phyloP scores from a whole-genome alignment of 2,888 invertebrate genomes.

The Agrilus cyanescens region DNA sequence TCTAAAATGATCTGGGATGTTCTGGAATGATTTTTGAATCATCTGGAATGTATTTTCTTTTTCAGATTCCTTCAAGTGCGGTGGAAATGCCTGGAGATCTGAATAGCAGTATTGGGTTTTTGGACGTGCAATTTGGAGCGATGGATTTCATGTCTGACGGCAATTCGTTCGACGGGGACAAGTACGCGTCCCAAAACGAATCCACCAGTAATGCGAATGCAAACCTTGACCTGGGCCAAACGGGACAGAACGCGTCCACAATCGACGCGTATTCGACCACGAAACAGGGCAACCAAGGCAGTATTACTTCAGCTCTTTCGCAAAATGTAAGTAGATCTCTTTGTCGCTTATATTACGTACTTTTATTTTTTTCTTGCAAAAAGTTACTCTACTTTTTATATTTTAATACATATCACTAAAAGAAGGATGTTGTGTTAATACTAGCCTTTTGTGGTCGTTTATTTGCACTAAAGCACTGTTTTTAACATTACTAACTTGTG shows the following conservation, averaged over 20 bases:
- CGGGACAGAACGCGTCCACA: conserved; percentile 37
- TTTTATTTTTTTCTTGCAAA: neutral
- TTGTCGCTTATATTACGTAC: neutral
- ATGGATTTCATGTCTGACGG: conserved; percentile 59
- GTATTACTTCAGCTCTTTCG: conserved; percentile 34
- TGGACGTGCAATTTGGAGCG: conserved; percentile 92
- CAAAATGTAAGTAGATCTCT: conserved; percentile 28
- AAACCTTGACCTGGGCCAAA: conserved; percentile 32
- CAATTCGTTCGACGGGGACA: conserved; percentile 37
- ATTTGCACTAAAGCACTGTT: no score
- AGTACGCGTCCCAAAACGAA: conserved; percentile 34
- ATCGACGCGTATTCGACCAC: conserved; percentile 36
- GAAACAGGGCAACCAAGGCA: conserved; percentile 30
- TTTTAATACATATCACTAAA: neutral
- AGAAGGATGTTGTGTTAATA: no score
- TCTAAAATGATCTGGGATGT: no score
- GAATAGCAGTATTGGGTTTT: conserved; percentile 57
- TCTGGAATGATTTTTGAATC: no score
- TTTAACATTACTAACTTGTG: no score
- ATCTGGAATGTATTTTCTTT: no score
- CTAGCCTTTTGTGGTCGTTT: no score
- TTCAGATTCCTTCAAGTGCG: conserved; percentile 81
- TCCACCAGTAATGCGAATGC: conserved; percentile 28
- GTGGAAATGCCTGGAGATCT: conserved; percentile 95
- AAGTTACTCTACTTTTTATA: neutral